Conservation (phyloP, 1,140 invertebrate genomes). For the Drosophila kurseongensis region DNA sequence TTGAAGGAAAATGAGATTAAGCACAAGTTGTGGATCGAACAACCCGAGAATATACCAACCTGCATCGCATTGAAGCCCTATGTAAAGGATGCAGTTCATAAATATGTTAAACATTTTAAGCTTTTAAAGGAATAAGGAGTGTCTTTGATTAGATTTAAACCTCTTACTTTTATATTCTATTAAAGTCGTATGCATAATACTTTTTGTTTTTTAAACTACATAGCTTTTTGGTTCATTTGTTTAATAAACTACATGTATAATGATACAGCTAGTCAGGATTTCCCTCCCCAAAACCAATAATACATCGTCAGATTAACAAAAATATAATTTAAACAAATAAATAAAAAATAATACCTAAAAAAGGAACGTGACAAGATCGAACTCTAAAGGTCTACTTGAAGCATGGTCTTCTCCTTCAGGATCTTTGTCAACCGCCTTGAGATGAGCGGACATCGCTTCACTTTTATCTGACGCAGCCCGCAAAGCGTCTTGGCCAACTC, state of each 20-base stretch:
- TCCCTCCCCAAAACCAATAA: too few relatives aligned
- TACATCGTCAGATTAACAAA: too few relatives aligned
- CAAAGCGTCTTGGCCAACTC: background rate
- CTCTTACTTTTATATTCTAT: too few relatives aligned
- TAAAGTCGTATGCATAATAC: too few relatives aligned
- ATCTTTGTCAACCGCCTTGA: background rate
- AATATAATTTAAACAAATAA: background rate
- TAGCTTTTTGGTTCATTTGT: background rate
- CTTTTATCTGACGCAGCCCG: background rate
- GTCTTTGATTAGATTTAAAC: too few relatives aligned
- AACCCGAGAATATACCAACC: constrained; percentile 98
- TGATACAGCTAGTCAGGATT: too few relatives aligned
- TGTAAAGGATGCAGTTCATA: constrained; percentile 92
- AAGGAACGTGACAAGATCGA: too few relatives aligned
- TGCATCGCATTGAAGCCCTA: constrained; percentile 97
- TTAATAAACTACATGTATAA: too few relatives aligned
- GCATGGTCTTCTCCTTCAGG: background rate
- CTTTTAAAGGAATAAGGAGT: constrained; percentile 86
- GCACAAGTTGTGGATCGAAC: constrained; percentile 98
- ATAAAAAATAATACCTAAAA: background rate
- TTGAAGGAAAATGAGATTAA: constrained; percentile 90
- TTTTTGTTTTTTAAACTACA: too few relatives aligned
- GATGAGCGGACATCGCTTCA: background rate
- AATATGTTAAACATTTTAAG: constrained; percentile 95
- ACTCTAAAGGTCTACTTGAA: background rate